These are phyloP conservation scores for Boleophthalmus pectinirostris DNA, from an alignment of 2,113 vertebrate genomes.

Conservation along the genomic window DNA sequence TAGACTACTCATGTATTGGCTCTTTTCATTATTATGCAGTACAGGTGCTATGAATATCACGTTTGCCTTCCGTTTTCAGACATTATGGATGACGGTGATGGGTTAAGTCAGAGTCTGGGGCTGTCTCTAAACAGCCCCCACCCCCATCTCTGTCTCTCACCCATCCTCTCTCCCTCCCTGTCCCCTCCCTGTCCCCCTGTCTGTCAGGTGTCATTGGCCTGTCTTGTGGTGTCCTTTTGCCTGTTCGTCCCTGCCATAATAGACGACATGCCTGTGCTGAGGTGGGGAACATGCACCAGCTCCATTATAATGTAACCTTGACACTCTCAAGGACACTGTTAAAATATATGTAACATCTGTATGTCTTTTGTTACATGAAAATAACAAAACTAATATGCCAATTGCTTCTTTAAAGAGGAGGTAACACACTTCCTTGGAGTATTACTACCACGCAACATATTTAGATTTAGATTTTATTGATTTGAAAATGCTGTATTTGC, in stretches of 20 bases:
- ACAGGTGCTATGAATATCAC: background rate
- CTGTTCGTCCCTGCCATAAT: slow-evolving; percentile 24
- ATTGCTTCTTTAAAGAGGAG: background rate
- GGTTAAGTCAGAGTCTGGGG: slow-evolving; percentile 31
- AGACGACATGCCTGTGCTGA: slow-evolving; percentile 37
- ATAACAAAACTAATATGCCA: background rate
- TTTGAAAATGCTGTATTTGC: too few relatives aligned
- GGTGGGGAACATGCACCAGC: slow-evolving; percentile 39
- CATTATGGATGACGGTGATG: slow-evolving; percentile 41
- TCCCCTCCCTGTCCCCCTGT: slow-evolving; percentile 1
- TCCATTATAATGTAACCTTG: slow-evolving; percentile 66
- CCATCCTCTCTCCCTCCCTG: slow-evolving; percentile 6
- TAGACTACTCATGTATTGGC: too few relatives aligned
- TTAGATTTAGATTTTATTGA: too few relatives aligned
- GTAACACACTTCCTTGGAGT: too few relatives aligned
- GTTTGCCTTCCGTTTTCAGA: slow-evolving; percentile 10
- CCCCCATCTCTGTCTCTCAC: slow-evolving; percentile 7
- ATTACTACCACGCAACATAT: too few relatives aligned
- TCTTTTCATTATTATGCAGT: too few relatives aligned
- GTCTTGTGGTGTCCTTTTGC: background rate
- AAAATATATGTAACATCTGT: slow-evolving; percentile 13
- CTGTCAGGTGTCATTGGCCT: slow-evolving; percentile 5
- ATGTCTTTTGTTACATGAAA: slow-evolving; percentile 17
- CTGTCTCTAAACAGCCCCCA: background rate
- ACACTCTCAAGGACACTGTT: slow-evolving; percentile 46